A percentile compares a stretch with the other conserved stretches of the same genome.
These are phyloP conservation scores for Clivina fossor DNA, from an alignment of 2,888 invertebrate species.

Conservation along the genomic window DNA sequence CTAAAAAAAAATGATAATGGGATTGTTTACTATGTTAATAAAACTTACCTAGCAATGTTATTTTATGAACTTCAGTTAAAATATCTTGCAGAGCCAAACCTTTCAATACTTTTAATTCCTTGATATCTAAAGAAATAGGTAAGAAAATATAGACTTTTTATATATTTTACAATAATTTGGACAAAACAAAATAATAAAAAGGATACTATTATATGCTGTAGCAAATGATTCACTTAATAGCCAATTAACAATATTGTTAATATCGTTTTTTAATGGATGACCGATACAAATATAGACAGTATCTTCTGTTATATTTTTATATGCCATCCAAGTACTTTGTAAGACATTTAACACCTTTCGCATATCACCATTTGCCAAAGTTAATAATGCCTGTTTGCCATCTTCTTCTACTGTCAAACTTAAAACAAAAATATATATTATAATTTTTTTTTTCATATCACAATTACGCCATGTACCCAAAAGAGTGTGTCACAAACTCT, in stretches of 20 bases:
- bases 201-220: conserved; percentile 77
- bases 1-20: too few species aligned
- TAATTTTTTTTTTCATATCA: not conserved
- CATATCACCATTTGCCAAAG: conserved; percentile 96
- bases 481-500: too few species aligned
- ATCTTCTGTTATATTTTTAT: conserved; percentile 83
- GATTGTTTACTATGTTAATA: too few species aligned
- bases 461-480: too few species aligned
- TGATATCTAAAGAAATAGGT: conserved; percentile 61
- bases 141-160: conserved; percentile 16
- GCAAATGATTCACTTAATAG: conserved; percentile 77
- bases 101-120: conserved; percentile 82
- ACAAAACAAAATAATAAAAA: too few species aligned
- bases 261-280: conserved; percentile 88
- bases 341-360: conserved; percentile 93
- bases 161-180: not conserved
- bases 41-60: too few species aligned
- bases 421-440: conserved; percentile 44
- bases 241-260: conserved; percentile 85
- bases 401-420: conserved; percentile 84
- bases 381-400: conserved; percentile 86
- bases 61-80: conserved; percentile 84
- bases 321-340: conserved; percentile 95
- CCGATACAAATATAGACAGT: conserved; percentile 96
- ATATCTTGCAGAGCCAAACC: conserved; percentile 94